A percentile compares a stretch with the other conserved stretches of the same genome.
Conservation (phyloP, 2,888 invertebrate genomes). For the Acleris cristana region DNA sequence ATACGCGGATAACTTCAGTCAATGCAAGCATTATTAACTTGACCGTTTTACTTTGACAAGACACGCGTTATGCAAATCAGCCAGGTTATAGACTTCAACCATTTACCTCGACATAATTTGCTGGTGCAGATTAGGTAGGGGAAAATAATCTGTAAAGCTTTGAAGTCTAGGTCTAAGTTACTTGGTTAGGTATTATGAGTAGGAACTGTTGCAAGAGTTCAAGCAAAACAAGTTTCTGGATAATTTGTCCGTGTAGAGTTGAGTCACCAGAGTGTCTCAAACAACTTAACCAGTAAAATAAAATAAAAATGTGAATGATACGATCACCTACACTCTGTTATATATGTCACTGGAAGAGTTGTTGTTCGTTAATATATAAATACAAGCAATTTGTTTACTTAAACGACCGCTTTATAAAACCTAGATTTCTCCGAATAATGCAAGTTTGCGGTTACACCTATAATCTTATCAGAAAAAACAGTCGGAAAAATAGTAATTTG, state of each 20-base stretch:
- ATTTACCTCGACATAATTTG: slow-evolving; percentile 15
- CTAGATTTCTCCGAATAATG: too few species aligned
- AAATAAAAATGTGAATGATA: neutral
- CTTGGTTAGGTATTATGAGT: slow-evolving; percentile 14
- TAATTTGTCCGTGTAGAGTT: slow-evolving; percentile 6
- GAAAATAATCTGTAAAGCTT: slow-evolving; percentile 6
- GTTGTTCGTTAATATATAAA: too few species aligned
- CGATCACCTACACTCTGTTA: too few species aligned
- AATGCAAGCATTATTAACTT: slow-evolving; percentile 9
- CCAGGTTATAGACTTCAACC: slow-evolving; percentile 28
- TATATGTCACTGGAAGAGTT: too few species aligned
- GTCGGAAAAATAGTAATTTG: too few species aligned
- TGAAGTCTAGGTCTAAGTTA: slow-evolving; percentile 11
- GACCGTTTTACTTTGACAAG: slow-evolving; percentile 33
- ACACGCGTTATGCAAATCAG: slow-evolving; percentile 32
- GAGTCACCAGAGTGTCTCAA: slow-evolving; percentile 8
- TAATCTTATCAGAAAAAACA: too few species aligned
- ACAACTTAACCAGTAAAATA: slow-evolving; percentile 1
- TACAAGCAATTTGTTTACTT: too few species aligned
- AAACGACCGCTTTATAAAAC: too few species aligned
- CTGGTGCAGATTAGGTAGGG: neutral
- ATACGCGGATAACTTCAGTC: neutral
- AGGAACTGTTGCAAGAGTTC: slow-evolving; percentile 27
- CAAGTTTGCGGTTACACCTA: too few species aligned
- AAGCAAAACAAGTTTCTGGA: slow-evolving; percentile 32